Evolutionary conservation across 1,140 invertebrate species (phyloP), one percentile per base, ranked within the genome.

Genomic region (Aphaenogaster rudis): DNA sequence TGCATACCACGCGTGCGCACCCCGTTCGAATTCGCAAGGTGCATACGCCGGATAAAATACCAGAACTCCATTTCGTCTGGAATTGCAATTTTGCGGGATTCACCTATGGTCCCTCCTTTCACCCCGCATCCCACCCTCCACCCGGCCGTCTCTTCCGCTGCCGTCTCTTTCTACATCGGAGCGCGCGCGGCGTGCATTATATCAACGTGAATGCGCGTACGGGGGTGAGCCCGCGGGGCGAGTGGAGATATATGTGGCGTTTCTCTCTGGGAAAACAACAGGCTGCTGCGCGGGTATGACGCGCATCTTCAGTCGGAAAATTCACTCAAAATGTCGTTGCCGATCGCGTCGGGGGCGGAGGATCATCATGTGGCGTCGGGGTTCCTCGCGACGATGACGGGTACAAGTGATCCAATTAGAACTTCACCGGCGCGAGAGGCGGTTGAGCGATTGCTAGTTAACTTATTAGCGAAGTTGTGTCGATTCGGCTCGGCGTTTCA

Each of bases 1-100:
- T 17, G 57, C 69, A 84, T 84, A 76, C 69, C 69, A 76, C 42
- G 69, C 57, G 80, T 48, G 57, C 78, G 80, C 76, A 88, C 54
- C 78, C 88, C 79, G 86, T 88, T 92, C 90, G 90, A 92, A 86
- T 82, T 82, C 66, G 48, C 78, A 79, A 74, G 77, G 33, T 82
- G 66, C 66, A 72, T 66, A 72, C 86, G 78, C 69, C 57, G 86
- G 86, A 82, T 86, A 86, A 86, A 86, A 86, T 86, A 86, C 78
- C 86, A 86, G 77, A 86, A 86, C 86, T 86, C 86, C 66, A 86
- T 86, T 86, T 86, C 78, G 78, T 81, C 86, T 86, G 86, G 86
- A 86, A 86, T 86, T 86, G 86, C 86, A 86, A 86, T 86, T 86
- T 86, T 86, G 86, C 86, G 66, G 78, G 64, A 71, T 86, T 86